phyloP scores from a whole-genome alignment of 1,140 invertebrate genomes.

The Drosophila tristis region DNA sequence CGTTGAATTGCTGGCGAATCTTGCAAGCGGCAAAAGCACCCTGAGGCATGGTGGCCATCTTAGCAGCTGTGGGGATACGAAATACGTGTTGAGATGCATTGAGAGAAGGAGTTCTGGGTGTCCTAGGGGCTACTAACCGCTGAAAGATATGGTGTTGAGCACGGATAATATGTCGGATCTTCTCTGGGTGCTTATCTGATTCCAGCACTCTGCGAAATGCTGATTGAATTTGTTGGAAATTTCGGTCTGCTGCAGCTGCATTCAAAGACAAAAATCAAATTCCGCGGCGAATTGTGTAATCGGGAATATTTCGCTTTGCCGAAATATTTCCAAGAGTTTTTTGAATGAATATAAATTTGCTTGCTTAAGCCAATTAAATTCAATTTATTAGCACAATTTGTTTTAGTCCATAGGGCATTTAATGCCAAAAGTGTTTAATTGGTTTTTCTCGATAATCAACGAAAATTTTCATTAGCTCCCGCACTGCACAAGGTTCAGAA shows the following conservation, averaged over 20 bases:
- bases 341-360: neutral
- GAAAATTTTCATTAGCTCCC: constrained; percentile 7
- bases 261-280: constrained; percentile 47
- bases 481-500: constrained; percentile 54
- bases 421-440: constrained; percentile 38
- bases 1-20: constrained; percentile 84
- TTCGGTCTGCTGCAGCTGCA: constrained; percentile 56
- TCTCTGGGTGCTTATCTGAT: constrained; percentile 33
- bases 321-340: constrained; percentile 18
- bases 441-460: constrained; percentile 32
- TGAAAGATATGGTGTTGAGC: constrained; percentile 37
- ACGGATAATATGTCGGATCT: constrained; percentile 25
- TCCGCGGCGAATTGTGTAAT: neutral
- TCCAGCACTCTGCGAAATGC: constrained; percentile 44
- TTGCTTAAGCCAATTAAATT: constrained; percentile 6
- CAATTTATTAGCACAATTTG: constrained; percentile 12
- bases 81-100: neutral
- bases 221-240: constrained; percentile 52
- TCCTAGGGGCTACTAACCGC: constrained; percentile 29
- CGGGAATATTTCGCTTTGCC: constrained; percentile 26
- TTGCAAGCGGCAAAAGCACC: constrained; percentile 86
- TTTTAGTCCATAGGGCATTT: constrained; percentile 37
- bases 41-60: constrained; percentile 86
- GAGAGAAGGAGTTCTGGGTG: neutral
- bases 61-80: constrained; percentile 18